These are phyloP conservation scores for Azorinus chamasolen DNA, from an alignment of 2,888 invertebrate species.

Conservation along the genomic window DNA sequence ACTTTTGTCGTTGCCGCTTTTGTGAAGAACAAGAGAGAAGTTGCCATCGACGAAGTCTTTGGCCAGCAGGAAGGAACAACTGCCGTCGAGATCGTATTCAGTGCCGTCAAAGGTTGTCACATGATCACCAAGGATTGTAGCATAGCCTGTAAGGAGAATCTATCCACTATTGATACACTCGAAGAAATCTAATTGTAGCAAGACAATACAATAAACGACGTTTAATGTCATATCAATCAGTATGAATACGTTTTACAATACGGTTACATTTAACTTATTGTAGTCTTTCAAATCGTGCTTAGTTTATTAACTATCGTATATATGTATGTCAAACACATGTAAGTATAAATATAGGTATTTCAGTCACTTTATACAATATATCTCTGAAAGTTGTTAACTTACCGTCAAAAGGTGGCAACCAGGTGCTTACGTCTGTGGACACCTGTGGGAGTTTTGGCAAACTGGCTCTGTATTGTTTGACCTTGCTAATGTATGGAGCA, in stretches of 20 bases:
- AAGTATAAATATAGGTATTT: no score
- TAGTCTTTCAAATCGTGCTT: no score
- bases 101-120: conserved; percentile 95
- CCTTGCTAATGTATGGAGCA: conserved; percentile 48
- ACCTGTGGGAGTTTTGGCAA: conserved; percentile 88
- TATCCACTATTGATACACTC: neutral
- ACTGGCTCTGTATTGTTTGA: conserved; percentile 60
- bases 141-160: conserved; percentile 89
- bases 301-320: no score
- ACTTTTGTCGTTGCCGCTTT: conserved; percentile 56
- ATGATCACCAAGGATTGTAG: conserved; percentile 92
- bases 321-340: no score
- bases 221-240: no score
- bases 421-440: conserved; percentile 90
- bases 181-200: no score
- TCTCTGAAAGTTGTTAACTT: no score
- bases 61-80: conserved; percentile 93
- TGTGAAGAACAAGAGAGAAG: conserved; percentile 89
- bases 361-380: no score
- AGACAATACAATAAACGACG: no score
- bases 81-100: conserved; percentile 91
- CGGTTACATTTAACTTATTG: no score
- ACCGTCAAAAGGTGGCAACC: conserved; percentile 96
- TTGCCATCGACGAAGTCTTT: conserved; percentile 93
- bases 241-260: no score